These are phyloP conservation scores for Heterotilapia buettikoferi DNA, from an alignment of 2,113 vertebrate species.

Conservation along the genomic window DNA sequence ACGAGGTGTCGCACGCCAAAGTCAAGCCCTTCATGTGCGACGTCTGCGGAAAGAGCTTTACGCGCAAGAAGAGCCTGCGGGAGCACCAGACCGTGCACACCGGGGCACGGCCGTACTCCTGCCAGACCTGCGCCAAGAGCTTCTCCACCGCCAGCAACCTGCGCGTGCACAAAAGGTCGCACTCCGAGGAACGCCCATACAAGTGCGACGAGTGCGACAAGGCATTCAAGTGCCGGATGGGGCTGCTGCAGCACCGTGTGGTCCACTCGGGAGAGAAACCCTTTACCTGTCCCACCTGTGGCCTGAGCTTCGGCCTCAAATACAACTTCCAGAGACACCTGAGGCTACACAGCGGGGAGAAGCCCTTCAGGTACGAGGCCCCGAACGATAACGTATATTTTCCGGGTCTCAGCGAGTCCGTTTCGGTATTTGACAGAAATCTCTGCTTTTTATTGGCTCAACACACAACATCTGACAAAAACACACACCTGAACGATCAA, in stretches of 20 bases:
- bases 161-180: constrained; percentile 54
- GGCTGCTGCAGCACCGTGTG: constrained; percentile 56
- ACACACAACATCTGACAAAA: background rate
- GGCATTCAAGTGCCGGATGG: constrained; percentile 57
- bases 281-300: constrained; percentile 49
- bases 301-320: constrained; percentile 54
- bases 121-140: constrained; percentile 38
- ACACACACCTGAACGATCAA: background rate
- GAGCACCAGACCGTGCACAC: constrained; percentile 64
- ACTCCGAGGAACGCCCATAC: constrained; percentile 50
- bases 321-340: constrained; percentile 65
- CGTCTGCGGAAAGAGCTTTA: constrained; percentile 53
- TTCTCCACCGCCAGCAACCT: constrained; percentile 62
- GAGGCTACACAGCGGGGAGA: constrained; percentile 58
- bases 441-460: background rate
- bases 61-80: constrained; percentile 47
- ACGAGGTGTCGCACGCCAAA: constrained; percentile 32
- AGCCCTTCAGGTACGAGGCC: constrained; percentile 42
- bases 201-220: constrained; percentile 52
- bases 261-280: constrained; percentile 60
- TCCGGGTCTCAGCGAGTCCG: background rate
- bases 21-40: constrained; percentile 60
- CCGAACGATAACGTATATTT: background rate
- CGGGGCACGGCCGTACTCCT: constrained; percentile 44
- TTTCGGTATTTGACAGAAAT: background rate